Percentiles rank a stretch among this genome's conserved stretches.
These are phyloP conservation scores for Arnoldichthys spilopterus DNA, from an alignment of 2,797 vertebrate genomes.

Conservation along the genomic window DNA sequence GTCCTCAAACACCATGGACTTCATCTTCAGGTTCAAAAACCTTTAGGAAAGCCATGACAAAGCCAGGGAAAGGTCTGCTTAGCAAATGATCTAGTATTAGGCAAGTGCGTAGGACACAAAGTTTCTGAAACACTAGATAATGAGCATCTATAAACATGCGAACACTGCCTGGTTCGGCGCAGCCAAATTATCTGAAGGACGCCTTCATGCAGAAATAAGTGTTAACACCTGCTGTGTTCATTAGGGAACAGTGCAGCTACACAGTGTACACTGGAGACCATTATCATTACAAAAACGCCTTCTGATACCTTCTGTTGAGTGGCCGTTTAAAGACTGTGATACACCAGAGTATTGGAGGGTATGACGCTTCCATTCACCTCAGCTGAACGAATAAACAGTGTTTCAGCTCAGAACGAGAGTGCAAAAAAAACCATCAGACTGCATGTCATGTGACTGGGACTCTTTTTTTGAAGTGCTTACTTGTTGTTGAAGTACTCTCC, in stretches of 20 bases:
- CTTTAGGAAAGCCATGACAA: conserved; percentile 67
- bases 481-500: conserved; percentile 97
- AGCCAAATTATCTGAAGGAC: background rate
- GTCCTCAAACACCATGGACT: conserved; percentile 93
- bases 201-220: background rate
- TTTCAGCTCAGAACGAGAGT: background rate
- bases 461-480: conserved; percentile 70
- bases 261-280: background rate
- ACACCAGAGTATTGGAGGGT: background rate
- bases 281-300: background rate
- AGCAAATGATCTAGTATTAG: background rate
- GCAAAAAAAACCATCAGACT: background rate
- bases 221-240: conserved; percentile 12
- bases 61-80: background rate
- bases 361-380: background rate
- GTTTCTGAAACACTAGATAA: background rate
- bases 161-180: background rate
- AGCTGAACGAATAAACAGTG: background rate
- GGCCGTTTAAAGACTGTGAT: background rate
- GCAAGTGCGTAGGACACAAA: background rate
- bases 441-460: background rate
- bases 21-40: conserved; percentile 94
- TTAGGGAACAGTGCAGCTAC: background rate
- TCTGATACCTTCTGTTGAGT: background rate
- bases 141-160: background rate